Base-by-base conservation (phyloP, 2,797 vertebrate genomes). In the Enteromius mattozi region DNA sequence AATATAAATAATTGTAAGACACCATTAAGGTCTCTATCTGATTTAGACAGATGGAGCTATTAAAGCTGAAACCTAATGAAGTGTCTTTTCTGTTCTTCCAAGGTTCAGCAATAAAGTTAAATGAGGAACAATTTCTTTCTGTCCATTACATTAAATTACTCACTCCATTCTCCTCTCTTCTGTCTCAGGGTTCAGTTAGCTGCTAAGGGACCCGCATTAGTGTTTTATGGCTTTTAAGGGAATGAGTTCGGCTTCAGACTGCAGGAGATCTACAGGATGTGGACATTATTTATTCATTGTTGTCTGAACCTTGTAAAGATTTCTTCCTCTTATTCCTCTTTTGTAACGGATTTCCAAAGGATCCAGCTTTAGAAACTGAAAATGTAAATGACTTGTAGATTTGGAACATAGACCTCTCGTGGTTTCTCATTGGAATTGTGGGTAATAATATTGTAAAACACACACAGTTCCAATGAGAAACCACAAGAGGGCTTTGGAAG, bases 111-210 rank as follows among this genome's bases (percentile, higher is more conserved):
- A 93, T 94, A 95, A 96, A 96, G 94, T 95, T 91, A 95, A 96
- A 96, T 95, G 94, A 95, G 94, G 92, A 94, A 94, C 94, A 93
- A 94, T 96, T 96, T 95, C 93, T 96, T 92, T 93, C 93, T 92
- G 87, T 91, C 93, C 95, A 95, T 96, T 96, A 94, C 92, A 91
- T 94, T 95, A 93, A 96, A 96, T 96, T 94, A 96, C 94, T 94
- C 91, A 94, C 93, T 94, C 92, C 91, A 91, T 92, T 88, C 92
- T 81, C 85, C 90, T 93, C 91, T 61, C 37, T 89, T 89, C 90
- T 83, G 84, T 91, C 93, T 92, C 93, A 91, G 91, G 93, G 88
- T 90, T 94, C 94, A 92, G 91, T 94, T 94, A 91, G 90, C 94
- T 93, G 92, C 92, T 91, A 89, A 89, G 89, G 84, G 59, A 71